A percentile compares a stretch with the other conserved stretches of the same genome.
phyloP scores from a whole-genome alignment of 2,888 invertebrate species.

The Diloba caeruleocephala region DNA sequence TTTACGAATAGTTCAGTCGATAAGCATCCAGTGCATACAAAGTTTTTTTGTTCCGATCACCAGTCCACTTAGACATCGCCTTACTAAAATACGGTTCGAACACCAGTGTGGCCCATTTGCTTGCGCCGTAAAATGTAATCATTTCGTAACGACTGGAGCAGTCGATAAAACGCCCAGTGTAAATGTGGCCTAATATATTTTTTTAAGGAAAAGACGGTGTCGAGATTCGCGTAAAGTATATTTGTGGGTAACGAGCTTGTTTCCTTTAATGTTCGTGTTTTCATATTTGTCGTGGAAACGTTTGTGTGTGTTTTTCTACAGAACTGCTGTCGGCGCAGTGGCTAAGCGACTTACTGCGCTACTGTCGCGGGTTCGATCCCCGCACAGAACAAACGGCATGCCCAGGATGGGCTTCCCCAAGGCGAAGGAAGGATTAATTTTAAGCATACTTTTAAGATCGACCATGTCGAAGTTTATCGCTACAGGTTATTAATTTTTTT shows the following conservation, averaged over 20 bases:
- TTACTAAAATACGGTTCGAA: constrained; percentile 27
- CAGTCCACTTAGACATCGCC: constrained; percentile 9
- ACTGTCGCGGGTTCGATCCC: too few relatives aligned
- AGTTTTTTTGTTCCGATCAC: background rate
- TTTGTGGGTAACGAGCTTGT: constrained; percentile 21
- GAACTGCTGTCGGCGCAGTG: too few relatives aligned
- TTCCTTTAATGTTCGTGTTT: background rate
- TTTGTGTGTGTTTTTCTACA: background rate
- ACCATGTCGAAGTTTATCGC: too few relatives aligned
- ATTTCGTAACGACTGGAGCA: constrained; percentile 51
- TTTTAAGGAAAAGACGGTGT: constrained; percentile 21
- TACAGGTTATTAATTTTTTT: too few relatives aligned
- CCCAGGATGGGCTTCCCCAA: too few relatives aligned
- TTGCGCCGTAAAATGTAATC: constrained; percentile 68
- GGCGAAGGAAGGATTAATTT: too few relatives aligned
- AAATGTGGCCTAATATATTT: constrained; percentile 56
- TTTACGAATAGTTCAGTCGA: background rate
- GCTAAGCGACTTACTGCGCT: too few relatives aligned
- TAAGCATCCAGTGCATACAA: background rate
- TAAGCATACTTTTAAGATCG: too few relatives aligned
- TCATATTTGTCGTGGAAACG: background rate
- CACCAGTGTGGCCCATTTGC: constrained; percentile 59
- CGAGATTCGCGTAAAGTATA: constrained; percentile 5
- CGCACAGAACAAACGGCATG: too few relatives aligned
- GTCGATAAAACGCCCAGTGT: constrained; percentile 57